Evolutionary conservation across 2,113 vertebrate species (phyloP).

Genomic region (Neotoma lepida): DNA sequence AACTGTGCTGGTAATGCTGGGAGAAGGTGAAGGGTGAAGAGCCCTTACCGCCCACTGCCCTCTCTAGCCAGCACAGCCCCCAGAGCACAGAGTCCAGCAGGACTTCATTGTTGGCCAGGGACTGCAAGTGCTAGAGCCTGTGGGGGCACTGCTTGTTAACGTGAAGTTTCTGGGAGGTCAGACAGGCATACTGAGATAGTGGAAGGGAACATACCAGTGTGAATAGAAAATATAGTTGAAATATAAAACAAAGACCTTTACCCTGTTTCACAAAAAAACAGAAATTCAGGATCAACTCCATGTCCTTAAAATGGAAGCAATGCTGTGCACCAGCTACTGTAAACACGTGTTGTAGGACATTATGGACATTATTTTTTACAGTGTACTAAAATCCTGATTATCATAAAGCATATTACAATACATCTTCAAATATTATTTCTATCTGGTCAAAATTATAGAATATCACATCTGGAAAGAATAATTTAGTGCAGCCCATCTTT

Average conservation of each 20-base stretch:
- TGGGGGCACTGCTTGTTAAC: constrained; percentile 22
- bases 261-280: neutral
- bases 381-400: neutral
- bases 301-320: neutral
- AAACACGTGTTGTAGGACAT: neutral
- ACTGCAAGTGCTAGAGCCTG: neutral
- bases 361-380: neutral
- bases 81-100: constrained; percentile 55
- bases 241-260: constrained; percentile 24
- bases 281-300: constrained; percentile 16
- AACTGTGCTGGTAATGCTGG: constrained; percentile 50
- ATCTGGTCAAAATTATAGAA: neutral
- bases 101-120: constrained; percentile 26
- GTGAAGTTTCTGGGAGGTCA: constrained; percentile 28
- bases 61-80: constrained; percentile 59
- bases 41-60: constrained; percentile 55
- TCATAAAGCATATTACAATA: neutral
- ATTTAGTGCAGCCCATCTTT: neutral
- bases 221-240: neutral
- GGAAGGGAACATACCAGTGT: neutral
- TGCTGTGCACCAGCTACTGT: neutral
- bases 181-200: neutral
- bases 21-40: constrained; percentile 54
- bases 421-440: constrained; percentile 6
- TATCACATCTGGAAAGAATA: neutral